phyloP scores from a whole-genome alignment of 2,888 invertebrate species.

The Nysson spinosus region DNA sequence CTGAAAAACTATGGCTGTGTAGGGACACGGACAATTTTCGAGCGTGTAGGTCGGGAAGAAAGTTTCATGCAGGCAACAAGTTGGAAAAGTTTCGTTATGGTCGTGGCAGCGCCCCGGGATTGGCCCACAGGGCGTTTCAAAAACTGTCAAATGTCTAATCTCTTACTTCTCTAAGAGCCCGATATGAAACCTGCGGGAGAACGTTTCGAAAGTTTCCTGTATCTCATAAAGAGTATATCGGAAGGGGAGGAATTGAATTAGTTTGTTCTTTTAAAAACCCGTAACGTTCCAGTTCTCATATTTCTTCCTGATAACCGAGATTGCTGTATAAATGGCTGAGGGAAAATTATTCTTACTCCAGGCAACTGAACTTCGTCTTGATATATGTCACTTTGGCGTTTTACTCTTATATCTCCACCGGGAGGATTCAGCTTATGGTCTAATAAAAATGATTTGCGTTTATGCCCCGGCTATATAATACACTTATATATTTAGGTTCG shows the following conservation, averaged over 20 bases:
- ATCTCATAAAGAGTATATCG: constrained; percentile 8
- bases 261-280: constrained; percentile 3
- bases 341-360: constrained; percentile 5
- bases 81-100: constrained; percentile 54
- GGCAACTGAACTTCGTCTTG: neutral
- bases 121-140: constrained; percentile 37
- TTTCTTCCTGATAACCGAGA: constrained; percentile 8
- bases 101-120: constrained; percentile 23
- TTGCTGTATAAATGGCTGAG: constrained; percentile 1
- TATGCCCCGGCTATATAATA: too few relatives aligned
- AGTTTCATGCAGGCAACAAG: constrained; percentile 57
- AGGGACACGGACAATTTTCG: constrained; percentile 50
- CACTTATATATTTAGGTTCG: too few relatives aligned
- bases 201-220: constrained; percentile 29
- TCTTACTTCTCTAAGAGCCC: constrained; percentile 27
- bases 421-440: too few relatives aligned
- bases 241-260: constrained; percentile 20
- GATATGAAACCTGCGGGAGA: constrained; percentile 29
- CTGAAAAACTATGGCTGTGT: constrained; percentile 49
- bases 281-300: neutral
- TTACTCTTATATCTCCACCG: too few relatives aligned
- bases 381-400: neutral
- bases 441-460: too few relatives aligned
- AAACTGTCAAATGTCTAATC: constrained; percentile 58
- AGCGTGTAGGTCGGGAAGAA: constrained; percentile 30